Evolutionary conservation across 2,888 invertebrate genomes (phyloP).

Genomic region (Myopa testacea): DNA sequence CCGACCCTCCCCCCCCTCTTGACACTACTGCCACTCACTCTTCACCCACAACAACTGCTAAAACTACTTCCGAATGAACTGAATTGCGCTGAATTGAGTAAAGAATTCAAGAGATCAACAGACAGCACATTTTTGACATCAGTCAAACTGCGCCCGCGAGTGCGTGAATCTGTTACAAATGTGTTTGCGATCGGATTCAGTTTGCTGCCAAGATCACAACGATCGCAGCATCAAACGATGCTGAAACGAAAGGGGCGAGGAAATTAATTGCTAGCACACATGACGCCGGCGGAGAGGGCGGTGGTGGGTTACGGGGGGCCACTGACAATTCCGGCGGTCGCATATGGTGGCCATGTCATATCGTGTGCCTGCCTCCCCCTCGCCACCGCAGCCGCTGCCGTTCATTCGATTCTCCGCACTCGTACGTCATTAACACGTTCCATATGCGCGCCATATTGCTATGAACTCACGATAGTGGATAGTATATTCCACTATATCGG

Average conservation of each 20-base stretch:
- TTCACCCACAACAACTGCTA: not conserved
- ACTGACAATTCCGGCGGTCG: not conserved
- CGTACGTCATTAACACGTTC: slow-evolving; percentile 56
- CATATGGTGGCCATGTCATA: slow-evolving; percentile 30
- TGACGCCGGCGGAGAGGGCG: not conserved
- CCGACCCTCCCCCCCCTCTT: slow-evolving; percentile 6
- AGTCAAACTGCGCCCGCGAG: slow-evolving; percentile 20
- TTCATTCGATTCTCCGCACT: not conserved
- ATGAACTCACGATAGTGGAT: no score
- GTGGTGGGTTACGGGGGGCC: no score
- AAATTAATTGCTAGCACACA: not conserved
- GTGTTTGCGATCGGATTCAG: slow-evolving; percentile 40
- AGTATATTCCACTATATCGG: slow-evolving; percentile 1
- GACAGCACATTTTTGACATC: slow-evolving; percentile 41
- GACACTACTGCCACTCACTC: not conserved
- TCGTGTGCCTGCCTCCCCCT: not conserved
- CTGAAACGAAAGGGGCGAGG: not conserved
- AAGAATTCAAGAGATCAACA: slow-evolving; percentile 46
- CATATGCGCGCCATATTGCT: slow-evolving; percentile 62
- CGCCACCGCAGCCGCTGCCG: not conserved
- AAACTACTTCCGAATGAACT: slow-evolving; percentile 60
- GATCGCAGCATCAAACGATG: not conserved
- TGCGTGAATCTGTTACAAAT: slow-evolving; percentile 42
- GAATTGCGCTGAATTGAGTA: not conserved
- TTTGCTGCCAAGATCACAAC: slow-evolving; percentile 17